phyloP scores from a whole-genome alignment of 2,797 vertebrate genomes.

The Alauda arvensis region DNA sequence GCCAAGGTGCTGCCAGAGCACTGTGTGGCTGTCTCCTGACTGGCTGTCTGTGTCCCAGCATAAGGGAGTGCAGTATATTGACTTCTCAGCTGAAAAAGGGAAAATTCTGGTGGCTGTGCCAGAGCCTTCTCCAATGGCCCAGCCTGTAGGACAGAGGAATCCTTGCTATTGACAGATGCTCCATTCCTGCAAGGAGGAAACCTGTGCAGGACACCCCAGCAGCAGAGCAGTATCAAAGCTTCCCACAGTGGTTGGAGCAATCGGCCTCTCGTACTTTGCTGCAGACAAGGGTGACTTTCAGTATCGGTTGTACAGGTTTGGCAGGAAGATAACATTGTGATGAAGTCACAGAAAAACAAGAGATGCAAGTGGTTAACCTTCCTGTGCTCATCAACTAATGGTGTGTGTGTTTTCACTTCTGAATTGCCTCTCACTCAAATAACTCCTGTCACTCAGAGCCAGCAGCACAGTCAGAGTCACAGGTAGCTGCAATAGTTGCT shows the following conservation, averaged over 20 bases:
- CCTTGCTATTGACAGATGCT: neutral
- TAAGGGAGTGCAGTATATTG: neutral
- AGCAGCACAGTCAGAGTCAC: neutral
- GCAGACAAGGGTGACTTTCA: slow-evolving; percentile 1
- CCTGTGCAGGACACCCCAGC: neutral
- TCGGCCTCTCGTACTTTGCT: neutral
- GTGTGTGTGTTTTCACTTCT: neutral
- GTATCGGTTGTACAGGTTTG: slow-evolving; percentile 41
- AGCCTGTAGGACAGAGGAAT: neutral
- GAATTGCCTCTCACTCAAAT: neutral
- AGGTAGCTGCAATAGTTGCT: neutral
- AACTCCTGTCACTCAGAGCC: neutral
- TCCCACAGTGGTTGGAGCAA: neutral
- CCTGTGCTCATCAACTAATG: neutral
- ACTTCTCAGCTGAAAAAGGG: neutral
- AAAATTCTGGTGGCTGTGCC: neutral
- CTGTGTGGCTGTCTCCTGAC: neutral
- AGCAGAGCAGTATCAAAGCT: neutral
- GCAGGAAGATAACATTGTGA: slow-evolving; percentile 22
- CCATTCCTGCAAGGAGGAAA: neutral
- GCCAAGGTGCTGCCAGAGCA: neutral
- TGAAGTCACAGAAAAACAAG: slow-evolving; percentile 45
- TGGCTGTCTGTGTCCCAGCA: neutral
- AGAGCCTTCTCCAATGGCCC: neutral
- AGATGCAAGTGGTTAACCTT: slow-evolving; percentile 15